A percentile compares a stretch with the other conserved stretches of the same genome.
Conservation (phyloP, 2,888 invertebrate species). For the Malthinus flaveolus region DNA sequence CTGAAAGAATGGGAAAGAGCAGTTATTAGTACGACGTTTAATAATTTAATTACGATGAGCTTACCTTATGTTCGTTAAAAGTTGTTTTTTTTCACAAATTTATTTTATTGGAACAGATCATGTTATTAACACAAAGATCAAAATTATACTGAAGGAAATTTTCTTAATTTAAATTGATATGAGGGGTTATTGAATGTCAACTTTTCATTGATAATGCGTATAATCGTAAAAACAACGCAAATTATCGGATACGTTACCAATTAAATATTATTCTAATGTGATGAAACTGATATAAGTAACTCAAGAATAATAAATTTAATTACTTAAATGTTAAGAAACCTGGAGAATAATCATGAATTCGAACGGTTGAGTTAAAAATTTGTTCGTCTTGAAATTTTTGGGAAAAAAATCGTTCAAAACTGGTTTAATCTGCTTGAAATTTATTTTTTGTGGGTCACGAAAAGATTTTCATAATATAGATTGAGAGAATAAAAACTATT, state of each 20-base stretch:
- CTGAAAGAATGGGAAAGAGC: not conserved
- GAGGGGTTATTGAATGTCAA: constrained; percentile 19
- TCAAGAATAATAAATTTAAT: not conserved
- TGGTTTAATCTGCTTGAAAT: no score
- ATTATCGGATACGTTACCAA: not conserved
- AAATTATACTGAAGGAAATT: constrained; percentile 10
- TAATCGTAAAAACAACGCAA: constrained; percentile 16
- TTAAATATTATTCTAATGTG: not conserved
- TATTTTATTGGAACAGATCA: not conserved
- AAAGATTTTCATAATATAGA: no score
- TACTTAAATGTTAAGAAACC: not conserved
- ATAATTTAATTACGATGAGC: no score
- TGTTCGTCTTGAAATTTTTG: no score
- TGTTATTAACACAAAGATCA: not conserved
- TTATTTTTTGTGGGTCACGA: no score
- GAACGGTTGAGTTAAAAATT: no score
- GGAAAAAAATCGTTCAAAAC: no score
- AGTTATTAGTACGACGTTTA: no score
- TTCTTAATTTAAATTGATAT: constrained; percentile 11
- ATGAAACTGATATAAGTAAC: not conserved
- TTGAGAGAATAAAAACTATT: no score
- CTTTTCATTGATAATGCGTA: constrained; percentile 12
- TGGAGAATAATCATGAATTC: no score
- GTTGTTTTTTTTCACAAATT: no score
- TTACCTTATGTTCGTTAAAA: no score